Evolutionary conservation across 1,140 invertebrate species (phyloP).

Genomic region (Heliconius hermathena): DNA sequence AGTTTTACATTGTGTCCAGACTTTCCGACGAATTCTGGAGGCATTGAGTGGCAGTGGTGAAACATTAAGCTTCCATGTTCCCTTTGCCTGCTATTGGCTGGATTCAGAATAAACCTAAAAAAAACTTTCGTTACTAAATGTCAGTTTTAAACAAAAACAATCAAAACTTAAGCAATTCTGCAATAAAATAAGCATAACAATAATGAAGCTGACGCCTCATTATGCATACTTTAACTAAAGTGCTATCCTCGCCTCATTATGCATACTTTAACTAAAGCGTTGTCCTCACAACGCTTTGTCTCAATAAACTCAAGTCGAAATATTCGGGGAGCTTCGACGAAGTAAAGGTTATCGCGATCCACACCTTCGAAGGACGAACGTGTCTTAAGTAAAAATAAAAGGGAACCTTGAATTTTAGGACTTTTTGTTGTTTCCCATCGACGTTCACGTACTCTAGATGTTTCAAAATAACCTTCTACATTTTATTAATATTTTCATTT

Average conservation of each 20-base stretch:
- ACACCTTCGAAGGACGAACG: conserved; percentile 15
- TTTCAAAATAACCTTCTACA: no score
- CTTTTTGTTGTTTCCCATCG: no score
- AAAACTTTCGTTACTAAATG: no score
- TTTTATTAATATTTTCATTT: no score
- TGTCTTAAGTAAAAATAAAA: neutral
- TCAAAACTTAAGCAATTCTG: neutral
- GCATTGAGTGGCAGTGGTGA: no score
- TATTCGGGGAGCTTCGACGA: conserved; percentile 19
- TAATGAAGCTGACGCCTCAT: conserved; percentile 4
- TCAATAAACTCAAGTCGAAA: neutral
- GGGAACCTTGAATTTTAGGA: neutral
- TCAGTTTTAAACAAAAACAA: neutral
- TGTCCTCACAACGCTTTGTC: conserved; percentile 19
- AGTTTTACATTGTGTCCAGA: no score
- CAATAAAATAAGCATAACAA: conserved; percentile 4
- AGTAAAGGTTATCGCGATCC: conserved; percentile 18
- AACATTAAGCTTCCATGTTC: no score
- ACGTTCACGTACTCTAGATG: no score
- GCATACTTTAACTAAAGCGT: conserved; percentile 18
- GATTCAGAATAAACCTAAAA: no score
- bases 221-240: conserved; percentile 20
- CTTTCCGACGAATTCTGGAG: no score
- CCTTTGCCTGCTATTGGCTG: no score
- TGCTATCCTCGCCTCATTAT: conserved; percentile 14